A percentile compares a stretch with the other conserved stretches of the same genome.
phyloP scores from a whole-genome alignment of 2,113 vertebrate genomes.

The Nyctibius bracteatus region DNA sequence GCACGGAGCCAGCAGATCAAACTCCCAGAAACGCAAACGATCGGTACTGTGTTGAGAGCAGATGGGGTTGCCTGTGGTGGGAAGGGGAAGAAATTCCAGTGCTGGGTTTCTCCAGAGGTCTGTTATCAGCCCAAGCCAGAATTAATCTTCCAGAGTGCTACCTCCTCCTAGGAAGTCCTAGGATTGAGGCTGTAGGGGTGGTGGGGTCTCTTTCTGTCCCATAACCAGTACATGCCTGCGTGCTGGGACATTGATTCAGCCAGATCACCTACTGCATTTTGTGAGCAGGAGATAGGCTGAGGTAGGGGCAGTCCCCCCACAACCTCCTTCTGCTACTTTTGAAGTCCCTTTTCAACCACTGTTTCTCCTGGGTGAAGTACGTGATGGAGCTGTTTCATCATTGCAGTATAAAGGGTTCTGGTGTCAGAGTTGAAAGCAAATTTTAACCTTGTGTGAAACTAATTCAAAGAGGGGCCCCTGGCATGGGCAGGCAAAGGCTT shows the following conservation, averaged over 20 bases:
- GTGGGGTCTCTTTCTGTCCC: not conserved
- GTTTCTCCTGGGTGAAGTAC: not conserved
- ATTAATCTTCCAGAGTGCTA: not conserved
- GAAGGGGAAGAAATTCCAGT: rapidly evolving
- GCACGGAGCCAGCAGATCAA: not conserved
- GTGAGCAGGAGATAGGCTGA: not conserved
- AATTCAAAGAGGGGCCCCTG: not conserved
- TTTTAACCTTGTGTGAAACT: not conserved
- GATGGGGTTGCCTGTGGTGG: not conserved
- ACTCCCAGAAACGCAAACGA: constrained; percentile 27
- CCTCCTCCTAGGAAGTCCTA: not conserved
- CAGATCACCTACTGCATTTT: not conserved
- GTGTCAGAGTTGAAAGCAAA: not conserved
- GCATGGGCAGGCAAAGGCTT: not conserved
- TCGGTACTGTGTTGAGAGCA: not conserved
- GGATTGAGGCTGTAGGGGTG: not conserved
- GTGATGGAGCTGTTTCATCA: not conserved
- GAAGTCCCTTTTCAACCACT: not conserved
- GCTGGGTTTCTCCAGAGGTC: not conserved
- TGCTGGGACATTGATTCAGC: not conserved
- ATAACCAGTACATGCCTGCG: rapidly evolving
- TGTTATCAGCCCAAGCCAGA: not conserved
- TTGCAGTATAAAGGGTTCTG: not conserved
- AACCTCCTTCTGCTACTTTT: not conserved
- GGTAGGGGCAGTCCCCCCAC: not conserved